These are phyloP conservation scores for Neodon shergylaensis DNA, from an alignment of 2,113 vertebrate genomes.

Conservation along the genomic window DNA sequence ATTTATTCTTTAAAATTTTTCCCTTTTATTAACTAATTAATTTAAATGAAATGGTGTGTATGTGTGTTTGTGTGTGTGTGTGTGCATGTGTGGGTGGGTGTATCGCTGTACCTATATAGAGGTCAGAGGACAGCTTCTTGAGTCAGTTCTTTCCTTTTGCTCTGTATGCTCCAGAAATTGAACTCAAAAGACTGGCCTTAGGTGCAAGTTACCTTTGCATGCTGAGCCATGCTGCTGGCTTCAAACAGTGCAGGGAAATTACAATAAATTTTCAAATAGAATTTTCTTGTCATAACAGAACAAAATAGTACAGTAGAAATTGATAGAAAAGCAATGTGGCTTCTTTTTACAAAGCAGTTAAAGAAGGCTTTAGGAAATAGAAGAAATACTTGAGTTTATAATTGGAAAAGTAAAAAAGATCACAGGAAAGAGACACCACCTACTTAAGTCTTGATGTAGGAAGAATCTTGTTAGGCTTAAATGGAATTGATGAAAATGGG, in stretches of 20 bases:
- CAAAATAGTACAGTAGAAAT: background rate
- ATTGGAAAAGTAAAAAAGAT: background rate
- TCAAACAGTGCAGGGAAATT: background rate
- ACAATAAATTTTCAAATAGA: constrained; percentile 1
- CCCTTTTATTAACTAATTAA: background rate
- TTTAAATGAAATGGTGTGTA: background rate
- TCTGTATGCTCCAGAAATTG: background rate
- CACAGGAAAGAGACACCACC: background rate
- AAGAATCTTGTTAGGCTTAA: background rate
- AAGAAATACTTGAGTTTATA: background rate
- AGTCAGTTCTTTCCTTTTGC: background rate
- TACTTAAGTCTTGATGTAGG: background rate
- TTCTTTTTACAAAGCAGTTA: background rate
- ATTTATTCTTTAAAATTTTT: background rate
- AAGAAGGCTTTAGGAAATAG: background rate
- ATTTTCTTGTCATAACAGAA: background rate
- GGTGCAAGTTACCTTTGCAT: background rate
- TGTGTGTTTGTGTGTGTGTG: too few species aligned
- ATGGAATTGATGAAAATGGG: background rate
- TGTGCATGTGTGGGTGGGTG: background rate
- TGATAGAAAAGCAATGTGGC: background rate
- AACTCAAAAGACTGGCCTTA: background rate
- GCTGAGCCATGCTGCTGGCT: background rate
- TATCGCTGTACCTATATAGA: background rate
- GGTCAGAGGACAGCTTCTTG: background rate